Evolutionary conservation across 2,797 vertebrate genomes (phyloP).

Genomic region (Anabacerthia variegaticeps): DNA sequence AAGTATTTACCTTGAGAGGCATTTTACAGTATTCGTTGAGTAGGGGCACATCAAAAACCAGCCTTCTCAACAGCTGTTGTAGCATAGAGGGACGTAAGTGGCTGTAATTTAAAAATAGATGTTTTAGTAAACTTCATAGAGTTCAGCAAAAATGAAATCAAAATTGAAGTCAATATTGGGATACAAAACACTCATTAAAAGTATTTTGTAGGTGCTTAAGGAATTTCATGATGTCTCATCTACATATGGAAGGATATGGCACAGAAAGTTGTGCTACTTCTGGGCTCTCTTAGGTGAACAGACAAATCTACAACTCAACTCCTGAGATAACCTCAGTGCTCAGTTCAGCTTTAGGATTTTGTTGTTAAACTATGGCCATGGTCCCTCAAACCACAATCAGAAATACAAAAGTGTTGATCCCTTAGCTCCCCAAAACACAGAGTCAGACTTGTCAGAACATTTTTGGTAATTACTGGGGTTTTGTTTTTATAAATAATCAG

Average conservation of each 20-base stretch:
- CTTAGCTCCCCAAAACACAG: neutral
- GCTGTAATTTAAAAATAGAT: constrained; percentile 69
- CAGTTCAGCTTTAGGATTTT: neutral
- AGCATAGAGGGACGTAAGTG: constrained; percentile 96
- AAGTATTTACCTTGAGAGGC: constrained; percentile 90
- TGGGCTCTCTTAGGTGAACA: neutral
- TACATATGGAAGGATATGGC: neutral
- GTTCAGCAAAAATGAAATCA: neutral
- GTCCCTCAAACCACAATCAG: neutral
- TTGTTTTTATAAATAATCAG: neutral
- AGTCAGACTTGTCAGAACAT: neutral
- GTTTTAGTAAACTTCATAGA: neutral
- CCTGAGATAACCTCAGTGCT: neutral
- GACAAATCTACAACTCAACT: neutral
- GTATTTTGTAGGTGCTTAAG: neutral
- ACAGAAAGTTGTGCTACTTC: neutral
- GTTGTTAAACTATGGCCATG: too few relatives aligned
- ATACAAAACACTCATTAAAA: neutral
- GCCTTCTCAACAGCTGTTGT: constrained; percentile 92
- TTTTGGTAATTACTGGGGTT: neutral
- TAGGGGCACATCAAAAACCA: constrained; percentile 96
- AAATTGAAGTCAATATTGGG: neutral
- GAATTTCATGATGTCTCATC: neutral
- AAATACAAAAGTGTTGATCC: neutral
- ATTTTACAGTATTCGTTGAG: constrained; percentile 98